Evolutionary conservation across 64 coral and sea anemone genomes (phyloP).

Genomic region (Stichodactyla mertensii): DNA sequence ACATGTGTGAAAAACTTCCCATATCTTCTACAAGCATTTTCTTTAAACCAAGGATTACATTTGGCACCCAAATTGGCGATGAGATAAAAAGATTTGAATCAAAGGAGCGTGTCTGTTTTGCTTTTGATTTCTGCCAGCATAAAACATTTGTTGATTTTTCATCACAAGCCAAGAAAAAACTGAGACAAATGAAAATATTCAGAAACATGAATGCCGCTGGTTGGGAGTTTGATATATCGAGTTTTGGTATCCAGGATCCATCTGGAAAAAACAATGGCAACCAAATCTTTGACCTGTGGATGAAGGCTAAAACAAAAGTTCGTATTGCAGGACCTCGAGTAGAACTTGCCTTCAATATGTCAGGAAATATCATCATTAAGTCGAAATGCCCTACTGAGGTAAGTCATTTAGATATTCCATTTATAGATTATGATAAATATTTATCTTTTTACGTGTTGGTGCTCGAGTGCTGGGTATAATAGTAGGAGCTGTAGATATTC

Average conservation of each 20-base stretch:
- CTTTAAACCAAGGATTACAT: constrained; percentile 22
- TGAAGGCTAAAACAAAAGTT: not conserved
- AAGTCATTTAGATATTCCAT: not conserved
- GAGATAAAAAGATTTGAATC: not conserved
- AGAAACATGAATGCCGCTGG: not conserved
- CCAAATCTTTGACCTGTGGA: constrained; percentile 3
- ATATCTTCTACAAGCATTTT: not conserved
- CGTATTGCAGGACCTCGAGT: not conserved
- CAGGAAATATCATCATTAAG: not conserved
- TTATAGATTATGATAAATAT: too few species aligned
- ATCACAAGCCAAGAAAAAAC: not conserved
- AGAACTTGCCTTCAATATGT: not conserved
- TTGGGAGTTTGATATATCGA: constrained; percentile 1
- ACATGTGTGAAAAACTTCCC: constrained; percentile 5
- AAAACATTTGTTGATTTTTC: constrained; percentile 9
- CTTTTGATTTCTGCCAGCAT: constrained; percentile 17
- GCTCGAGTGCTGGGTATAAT: too few species aligned
- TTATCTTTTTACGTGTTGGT: too few species aligned
- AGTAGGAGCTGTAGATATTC: too few species aligned
- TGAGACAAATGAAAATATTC: not conserved
- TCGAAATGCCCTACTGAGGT: not conserved
- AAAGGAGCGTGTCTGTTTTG: constrained; percentile 30
- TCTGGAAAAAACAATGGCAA: not conserved
- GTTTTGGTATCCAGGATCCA: not conserved
- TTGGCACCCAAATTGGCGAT: not conserved